phyloP scores from a whole-genome alignment of 2,888 invertebrate species.

The Drosophila subsilvestris region DNA sequence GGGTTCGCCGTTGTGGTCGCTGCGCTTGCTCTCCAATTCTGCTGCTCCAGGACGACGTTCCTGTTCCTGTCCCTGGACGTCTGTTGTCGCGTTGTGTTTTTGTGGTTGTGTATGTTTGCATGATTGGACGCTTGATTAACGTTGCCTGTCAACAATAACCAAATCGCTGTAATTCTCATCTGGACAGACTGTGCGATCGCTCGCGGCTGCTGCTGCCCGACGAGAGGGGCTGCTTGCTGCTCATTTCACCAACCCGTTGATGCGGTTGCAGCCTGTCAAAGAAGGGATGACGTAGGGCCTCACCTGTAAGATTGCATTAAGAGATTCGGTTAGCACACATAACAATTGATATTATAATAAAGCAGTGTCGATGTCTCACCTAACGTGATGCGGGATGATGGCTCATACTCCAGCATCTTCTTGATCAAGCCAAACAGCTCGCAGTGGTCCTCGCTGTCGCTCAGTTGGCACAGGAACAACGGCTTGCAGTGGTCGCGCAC shows the following conservation, averaged over 20 bases:
- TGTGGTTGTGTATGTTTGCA: conserved; percentile 57
- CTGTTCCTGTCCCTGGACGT: conserved; percentile 46
- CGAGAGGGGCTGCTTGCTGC: conserved; percentile 76
- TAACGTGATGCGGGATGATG: conserved; percentile 93
- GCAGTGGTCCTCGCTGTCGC: conserved; percentile 95
- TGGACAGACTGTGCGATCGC: conserved; percentile 86
- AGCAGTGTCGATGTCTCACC: conserved; percentile 75
- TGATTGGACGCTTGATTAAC: conserved; percentile 58
- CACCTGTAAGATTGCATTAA: conserved; percentile 84
- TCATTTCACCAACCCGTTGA: conserved; percentile 88
- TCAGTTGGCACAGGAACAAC: conserved; percentile 95
- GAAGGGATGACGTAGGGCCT: conserved; percentile 96
- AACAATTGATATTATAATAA: background rate
- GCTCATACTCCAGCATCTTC: conserved; percentile 99
- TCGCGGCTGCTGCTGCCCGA: conserved; percentile 86
- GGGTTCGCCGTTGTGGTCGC: conserved; percentile 36
- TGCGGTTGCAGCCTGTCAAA: conserved; percentile 93
- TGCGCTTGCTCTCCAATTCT: conserved; percentile 18
- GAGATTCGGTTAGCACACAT: background rate
- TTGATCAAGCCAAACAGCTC: conserved; percentile 97
- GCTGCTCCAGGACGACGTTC: conserved; percentile 18
- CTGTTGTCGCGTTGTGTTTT: conserved; percentile 31
- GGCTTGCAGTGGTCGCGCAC: conserved; percentile 99
- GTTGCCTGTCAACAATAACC: conserved; percentile 84
- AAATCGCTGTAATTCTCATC: conserved; percentile 85